Evolutionary conservation across 2,797 vertebrate species (phyloP).

Genomic region (Eidolon dupreanum): DNA sequence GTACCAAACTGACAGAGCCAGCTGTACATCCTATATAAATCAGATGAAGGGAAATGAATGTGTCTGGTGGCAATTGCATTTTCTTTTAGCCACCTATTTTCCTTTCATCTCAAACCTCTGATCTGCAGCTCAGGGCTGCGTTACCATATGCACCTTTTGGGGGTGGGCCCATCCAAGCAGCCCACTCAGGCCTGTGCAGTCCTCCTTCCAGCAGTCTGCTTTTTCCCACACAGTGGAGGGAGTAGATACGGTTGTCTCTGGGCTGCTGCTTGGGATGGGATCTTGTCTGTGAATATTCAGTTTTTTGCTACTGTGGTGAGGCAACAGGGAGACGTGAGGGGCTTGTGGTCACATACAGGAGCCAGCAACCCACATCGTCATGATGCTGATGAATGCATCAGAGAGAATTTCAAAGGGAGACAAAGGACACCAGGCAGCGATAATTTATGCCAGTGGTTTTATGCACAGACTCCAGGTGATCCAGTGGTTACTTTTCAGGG

Average conservation of each 20-base stretch:
- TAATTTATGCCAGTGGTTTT: neutral
- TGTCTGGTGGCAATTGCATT: neutral
- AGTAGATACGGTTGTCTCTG: accelerated
- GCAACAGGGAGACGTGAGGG: neutral
- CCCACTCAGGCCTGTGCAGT: neutral
- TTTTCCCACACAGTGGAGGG: accelerated
- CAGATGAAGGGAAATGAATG: neutral
- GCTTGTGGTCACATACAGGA: neutral
- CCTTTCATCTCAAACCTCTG: neutral
- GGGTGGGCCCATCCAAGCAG: neutral
- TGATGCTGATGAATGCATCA: neutral
- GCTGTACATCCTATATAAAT: neutral
- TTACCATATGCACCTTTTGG: neutral
- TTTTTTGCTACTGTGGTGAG: neutral
- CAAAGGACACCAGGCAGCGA: neutral
- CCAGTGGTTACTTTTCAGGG: neutral
- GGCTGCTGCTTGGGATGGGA: neutral
- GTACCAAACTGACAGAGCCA: neutral
- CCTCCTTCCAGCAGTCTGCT: neutral
- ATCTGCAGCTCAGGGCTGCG: neutral
- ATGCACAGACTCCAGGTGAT: neutral
- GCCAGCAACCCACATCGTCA: neutral
- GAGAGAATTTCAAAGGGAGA: neutral
- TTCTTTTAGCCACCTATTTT: neutral
- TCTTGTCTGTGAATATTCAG: neutral